phyloP scores from a whole-genome alignment of 2,797 vertebrate species.

The Distichodus sexfasciatus region DNA sequence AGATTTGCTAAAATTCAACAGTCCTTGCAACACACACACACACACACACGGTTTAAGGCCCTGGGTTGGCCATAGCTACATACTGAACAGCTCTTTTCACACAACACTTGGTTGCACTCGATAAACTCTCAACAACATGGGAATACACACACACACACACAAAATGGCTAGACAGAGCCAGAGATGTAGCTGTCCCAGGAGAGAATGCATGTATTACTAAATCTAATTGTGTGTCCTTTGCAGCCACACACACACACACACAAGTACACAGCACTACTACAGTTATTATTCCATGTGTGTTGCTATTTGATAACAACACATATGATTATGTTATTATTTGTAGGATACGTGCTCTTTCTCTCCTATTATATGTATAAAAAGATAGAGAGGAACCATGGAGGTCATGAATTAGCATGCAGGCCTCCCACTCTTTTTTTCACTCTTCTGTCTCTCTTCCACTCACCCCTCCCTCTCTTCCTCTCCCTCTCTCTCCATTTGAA shows the following conservation, averaged over 20 bases:
- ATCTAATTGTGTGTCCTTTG: neutral
- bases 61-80: neutral
- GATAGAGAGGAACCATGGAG: constrained; percentile 13
- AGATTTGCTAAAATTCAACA: too few species aligned
- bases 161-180: neutral
- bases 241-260: too few species aligned
- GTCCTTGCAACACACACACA: too few species aligned
- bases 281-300: constrained; percentile 11
- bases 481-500: neutral
- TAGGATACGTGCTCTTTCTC: constrained; percentile 17
- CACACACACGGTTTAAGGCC: too few species aligned
- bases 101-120: neutral
- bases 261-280: neutral
- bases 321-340: constrained; percentile 45
- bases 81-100: neutral
- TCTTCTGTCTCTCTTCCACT: too few species aligned
- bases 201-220: neutral
- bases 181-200: neutral
- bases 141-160: neutral
- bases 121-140: too few species aligned
- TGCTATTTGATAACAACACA: constrained; percentile 30
- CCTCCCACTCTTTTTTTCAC: neutral
- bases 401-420: constrained; percentile 21
- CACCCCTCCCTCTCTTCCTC: neutral
- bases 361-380: constrained; percentile 21